Base-by-base conservation (phyloP, 2,113 vertebrate genomes). In the Raphicerus campestris region DNA sequence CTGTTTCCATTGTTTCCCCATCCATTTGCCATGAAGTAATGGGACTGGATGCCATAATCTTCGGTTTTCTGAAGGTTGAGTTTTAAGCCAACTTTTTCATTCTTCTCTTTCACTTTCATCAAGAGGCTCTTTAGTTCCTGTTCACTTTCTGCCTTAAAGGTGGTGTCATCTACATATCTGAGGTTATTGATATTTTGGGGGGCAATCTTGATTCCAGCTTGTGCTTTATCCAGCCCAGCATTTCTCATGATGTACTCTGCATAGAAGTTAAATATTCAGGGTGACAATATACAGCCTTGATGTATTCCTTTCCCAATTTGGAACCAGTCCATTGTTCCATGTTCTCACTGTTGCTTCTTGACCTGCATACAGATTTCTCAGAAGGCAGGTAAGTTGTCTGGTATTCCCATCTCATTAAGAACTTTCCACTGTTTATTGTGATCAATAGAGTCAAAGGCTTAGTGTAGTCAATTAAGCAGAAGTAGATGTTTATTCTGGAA, bases 151-250 rank as follows among this genome's bases (percentile, higher is more conserved):
- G 19, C 19, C 19, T 2, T 8, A 19, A 63, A 19, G 61, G 15
- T 63, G 32, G 16, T 63, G 15, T 63, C 61, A 63, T n/a, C 61
- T n/a, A 8, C 61, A 9, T 63, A n/a, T 63, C 61, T 63, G 61
- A n/a, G 61, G 61, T 63, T 63, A n/a, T 2, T 63, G 61, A 63
- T 63, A n/a, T n/a, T 63, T 63, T 4, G 9, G 0, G 0, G 3
- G 30, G 16, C 3, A n/a, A 63, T n/a, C 61, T 63, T 63, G 61
- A 63, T 63, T 63, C 15, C 16, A 63, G 7, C 32, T 7, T 61
- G 60, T 61, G 30, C 30, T 19, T n/a, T 3, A 17, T 63, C 61
- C 32, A n/a, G 16, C 15, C 32, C 61, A 19, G 32, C 32, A 63
- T 63, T n/a, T 63, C 16, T 0, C 7, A n/a, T 63, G 16, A 19